Base-by-base conservation (phyloP, 2,113 vertebrate genomes). In the Malaclemys terrapin region DNA sequence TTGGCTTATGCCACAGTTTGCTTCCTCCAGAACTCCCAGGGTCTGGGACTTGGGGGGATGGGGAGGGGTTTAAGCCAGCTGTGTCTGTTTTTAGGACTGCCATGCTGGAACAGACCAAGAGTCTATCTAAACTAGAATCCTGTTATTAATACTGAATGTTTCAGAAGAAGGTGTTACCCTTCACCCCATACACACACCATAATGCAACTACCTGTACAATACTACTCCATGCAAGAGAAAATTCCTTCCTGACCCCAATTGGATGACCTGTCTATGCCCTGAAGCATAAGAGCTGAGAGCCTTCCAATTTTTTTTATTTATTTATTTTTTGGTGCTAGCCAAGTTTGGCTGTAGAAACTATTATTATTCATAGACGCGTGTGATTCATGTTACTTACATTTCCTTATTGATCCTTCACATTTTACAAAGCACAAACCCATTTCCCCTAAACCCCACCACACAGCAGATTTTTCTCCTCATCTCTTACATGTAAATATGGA, bases 81-180 rank as follows among this genome's bases (percentile, higher is more conserved):
- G 69, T 56, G 95, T 75, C 93, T 96, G 72, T 95, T 97, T 69
- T 95, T 88, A 85, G 91, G 96, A 95, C 76, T 62, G n/a, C 78
- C 83, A 50, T 0, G 52, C 72, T 82, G 93, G 93, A 83, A 80
- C 35, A 7, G 47, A 75, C 87, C 87, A 49, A 1, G 4, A 22
- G 25, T 52, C 84, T 56, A 0, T 78, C 29, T 1, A 82, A 81
- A 2, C 80, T 14, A 5, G 87, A 0, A 0, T 31, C 92, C 84
- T 78, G 53, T 90, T 76, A 93, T 95, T 91, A 76, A 84, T 78
- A 80, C 72, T 95, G 91, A 95, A 78, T 80, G 90, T 82, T 96
- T 50, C 95, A 3, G 0, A 93, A 92, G 90, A 86, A 93, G 95
- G 29, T 52, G 42, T 84, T 84, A 91, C 94, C 85, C 91, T n/a